These are phyloP conservation scores for Anneissia japonica DNA, from an alignment of 35 echinoderm and acorn worm genomes.

Conservation along the genomic window DNA sequence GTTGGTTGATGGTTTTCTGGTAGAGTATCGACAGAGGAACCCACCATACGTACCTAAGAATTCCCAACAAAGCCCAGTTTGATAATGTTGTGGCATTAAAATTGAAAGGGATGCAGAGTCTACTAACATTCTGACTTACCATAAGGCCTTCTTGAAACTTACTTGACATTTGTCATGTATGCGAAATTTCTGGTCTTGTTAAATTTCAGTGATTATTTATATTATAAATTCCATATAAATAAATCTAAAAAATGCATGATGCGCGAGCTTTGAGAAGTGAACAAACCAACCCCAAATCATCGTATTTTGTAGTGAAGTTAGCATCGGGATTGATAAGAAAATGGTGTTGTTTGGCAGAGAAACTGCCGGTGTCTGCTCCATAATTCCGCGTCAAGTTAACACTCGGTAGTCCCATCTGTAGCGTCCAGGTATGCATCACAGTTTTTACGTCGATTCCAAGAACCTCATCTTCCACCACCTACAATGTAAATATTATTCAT, in stretches of 20 bases:
- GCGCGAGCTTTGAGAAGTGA: no score
- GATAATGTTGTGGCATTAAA: no score
- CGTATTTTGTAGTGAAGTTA: conserved; percentile 28
- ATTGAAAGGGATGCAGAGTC: no score
- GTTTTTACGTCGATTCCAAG: conserved; percentile 35
- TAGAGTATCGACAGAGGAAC: neutral
- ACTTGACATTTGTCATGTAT: no score
- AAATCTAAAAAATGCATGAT: no score
- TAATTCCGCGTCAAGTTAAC: conserved; percentile 41
- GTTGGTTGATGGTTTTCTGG: neutral
- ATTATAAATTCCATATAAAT: no score
- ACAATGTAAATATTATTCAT: no score
- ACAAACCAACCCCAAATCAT: conserved; percentile 49
- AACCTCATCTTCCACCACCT: conserved; percentile 38
- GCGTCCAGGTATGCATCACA: conserved; percentile 64
- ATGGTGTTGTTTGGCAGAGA: conserved; percentile 45
- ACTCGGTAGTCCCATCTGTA: conserved; percentile 60
- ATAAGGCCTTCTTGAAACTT: no score
- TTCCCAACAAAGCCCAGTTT: no score
- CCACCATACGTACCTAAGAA: neutral
- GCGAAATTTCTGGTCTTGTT: no score
- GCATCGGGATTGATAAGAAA: conserved; percentile 55
- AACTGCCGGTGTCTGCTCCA: neutral
- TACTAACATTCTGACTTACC: no score
- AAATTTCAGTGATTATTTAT: no score